Evolutionary conservation across 2,113 vertebrate species (phyloP).

Genomic region (Engystomops pustulosus): DNA sequence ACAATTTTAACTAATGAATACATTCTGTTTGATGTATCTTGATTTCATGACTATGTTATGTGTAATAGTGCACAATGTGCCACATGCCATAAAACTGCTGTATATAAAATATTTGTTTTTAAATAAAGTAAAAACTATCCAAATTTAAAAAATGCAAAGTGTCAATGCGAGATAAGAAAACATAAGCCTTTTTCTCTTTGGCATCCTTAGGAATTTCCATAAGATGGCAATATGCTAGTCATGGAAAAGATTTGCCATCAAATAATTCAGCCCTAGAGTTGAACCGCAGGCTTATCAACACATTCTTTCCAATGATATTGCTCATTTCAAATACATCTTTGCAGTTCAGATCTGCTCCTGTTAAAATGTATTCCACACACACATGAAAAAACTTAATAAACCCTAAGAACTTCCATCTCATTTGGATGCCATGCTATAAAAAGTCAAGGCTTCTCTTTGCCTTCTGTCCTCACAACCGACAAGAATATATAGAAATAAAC

Average conservation of each 20-base stretch:
- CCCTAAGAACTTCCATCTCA: conserved; percentile 56
- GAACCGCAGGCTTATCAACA: conserved; percentile 57
- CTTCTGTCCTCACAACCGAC: conserved; percentile 56
- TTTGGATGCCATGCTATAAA: conserved; percentile 56
- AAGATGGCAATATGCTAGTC: conserved; percentile 47
- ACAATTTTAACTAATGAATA: not conserved
- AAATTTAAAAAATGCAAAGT: conserved; percentile 48
- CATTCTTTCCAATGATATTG: conserved; percentile 52
- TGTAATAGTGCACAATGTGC: not conserved
- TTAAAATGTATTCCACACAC: conserved; percentile 50
- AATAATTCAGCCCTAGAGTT: conserved; percentile 58
- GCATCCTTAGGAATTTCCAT: conserved; percentile 45
- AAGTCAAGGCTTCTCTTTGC: conserved; percentile 52
- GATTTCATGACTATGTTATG: not conserved
- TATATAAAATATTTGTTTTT: conserved; percentile 38
- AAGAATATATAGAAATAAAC: conserved; percentile 61
- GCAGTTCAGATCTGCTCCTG: conserved; percentile 48
- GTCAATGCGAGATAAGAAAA: conserved; percentile 45
- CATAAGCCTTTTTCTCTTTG: conserved; percentile 49
- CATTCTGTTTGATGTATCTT: not conserved
- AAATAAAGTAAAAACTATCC: conserved; percentile 36
- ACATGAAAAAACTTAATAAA: conserved; percentile 56
- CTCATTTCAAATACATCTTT: conserved; percentile 60
- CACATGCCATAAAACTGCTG: not conserved
- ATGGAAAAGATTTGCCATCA: conserved; percentile 58